phyloP scores from a whole-genome alignment of 2,113 vertebrate genomes.

The Thinocorus orbignyianus region DNA sequence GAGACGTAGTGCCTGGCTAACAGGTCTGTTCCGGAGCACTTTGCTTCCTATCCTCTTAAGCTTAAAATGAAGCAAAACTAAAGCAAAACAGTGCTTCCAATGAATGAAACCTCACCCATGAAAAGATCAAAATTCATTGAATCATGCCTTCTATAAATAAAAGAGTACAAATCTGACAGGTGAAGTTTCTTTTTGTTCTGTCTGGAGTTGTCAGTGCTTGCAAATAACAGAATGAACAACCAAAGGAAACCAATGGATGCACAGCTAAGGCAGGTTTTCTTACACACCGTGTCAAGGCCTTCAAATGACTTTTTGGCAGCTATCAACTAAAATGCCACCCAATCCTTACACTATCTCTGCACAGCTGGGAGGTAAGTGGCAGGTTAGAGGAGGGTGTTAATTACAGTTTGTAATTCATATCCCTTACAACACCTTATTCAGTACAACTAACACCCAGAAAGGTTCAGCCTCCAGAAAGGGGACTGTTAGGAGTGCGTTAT shows the following conservation, averaged over 20 bases:
- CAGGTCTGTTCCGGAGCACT: neutral
- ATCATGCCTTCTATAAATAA: neutral
- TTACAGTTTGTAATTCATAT: neutral
- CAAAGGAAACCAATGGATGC: neutral
- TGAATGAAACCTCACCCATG: neutral
- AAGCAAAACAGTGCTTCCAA: neutral
- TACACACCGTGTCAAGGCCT: neutral
- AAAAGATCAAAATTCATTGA: neutral
- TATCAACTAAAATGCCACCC: neutral
- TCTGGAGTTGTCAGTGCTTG: neutral
- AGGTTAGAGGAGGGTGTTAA: neutral
- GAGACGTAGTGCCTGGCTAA: neutral
- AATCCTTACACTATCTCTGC: neutral
- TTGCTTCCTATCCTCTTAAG: neutral
- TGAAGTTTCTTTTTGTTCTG: slow-evolving; percentile 30
- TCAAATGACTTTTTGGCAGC: slow-evolving; percentile 11
- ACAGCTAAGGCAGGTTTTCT: neutral
- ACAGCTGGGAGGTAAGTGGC: neutral
- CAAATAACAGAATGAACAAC: slow-evolving; percentile 32
- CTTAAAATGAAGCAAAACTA: neutral
- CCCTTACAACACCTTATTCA: neutral
- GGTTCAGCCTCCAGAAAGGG: neutral
- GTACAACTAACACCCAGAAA: neutral
- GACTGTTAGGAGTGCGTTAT: neutral
- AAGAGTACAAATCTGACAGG: neutral